Evolutionary conservation across 1,140 invertebrate species (phyloP).

Genomic region (Heterodera schachtii): DNA sequence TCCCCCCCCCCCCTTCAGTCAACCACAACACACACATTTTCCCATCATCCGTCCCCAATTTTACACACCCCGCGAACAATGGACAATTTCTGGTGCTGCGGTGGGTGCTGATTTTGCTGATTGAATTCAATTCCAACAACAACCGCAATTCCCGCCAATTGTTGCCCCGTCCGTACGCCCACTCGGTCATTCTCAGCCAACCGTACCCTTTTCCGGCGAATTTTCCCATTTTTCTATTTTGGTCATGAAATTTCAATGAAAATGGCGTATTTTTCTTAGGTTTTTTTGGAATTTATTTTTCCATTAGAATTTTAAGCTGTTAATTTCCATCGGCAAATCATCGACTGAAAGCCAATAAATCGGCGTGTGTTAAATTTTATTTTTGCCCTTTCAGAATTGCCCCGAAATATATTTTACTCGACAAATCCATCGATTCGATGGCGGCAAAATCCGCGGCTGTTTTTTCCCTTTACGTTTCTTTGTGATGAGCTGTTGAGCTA

Average conservation of each 20-base stretch:
- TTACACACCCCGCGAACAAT: neutral
- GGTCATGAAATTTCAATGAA: neutral
- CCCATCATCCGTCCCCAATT: neutral
- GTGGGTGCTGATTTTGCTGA: neutral
- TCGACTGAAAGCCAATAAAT: neutral
- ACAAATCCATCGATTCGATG: neutral
- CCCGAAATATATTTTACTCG: no score
- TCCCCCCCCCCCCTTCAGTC: neutral
- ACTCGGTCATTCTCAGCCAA: neutral
- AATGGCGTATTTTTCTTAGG: neutral
- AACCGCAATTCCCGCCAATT: constrained; percentile 1
- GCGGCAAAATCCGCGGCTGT: neutral
- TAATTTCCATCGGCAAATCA: neutral
- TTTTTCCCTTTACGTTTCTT: neutral
- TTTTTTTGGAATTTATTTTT: neutral
- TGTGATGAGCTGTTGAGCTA: neutral
- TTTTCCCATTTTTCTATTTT: neutral
- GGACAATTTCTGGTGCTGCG: neutral
- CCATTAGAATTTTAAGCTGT: neutral
- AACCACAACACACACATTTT: neutral
- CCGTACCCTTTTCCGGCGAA: neutral
- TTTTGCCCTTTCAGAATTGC: no score
- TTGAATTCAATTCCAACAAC: neutral
- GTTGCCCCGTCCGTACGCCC: neutral
- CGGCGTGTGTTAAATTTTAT: neutral